A percentile compares a stretch with the other conserved stretches of the same genome.
These are phyloP conservation scores for Ageneiosus marmoratus DNA, from an alignment of 2,113 vertebrate genomes.

Conservation along the genomic window DNA sequence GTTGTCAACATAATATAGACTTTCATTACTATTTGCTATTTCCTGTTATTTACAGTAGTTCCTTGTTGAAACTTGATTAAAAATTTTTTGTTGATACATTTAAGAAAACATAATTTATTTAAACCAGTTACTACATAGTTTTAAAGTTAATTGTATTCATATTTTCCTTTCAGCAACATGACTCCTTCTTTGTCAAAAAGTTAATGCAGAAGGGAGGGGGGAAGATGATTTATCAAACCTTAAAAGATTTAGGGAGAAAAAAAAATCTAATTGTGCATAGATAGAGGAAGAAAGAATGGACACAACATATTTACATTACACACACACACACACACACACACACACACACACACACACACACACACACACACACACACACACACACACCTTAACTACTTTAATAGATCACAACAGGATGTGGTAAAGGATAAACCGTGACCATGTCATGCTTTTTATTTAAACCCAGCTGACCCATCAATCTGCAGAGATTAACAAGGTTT, in stretches of 20 bases:
- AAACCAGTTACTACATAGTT: neutral
- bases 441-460: slow-evolving; percentile 58
- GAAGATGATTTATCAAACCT: neutral
- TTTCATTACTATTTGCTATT: neutral
- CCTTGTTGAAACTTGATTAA: neutral
- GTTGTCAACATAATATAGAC: neutral
- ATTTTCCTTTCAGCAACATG: neutral
- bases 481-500: slow-evolving; percentile 69
- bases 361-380: too few relatives aligned
- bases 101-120: neutral
- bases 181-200: neutral
- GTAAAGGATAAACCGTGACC: slow-evolving; percentile 61
- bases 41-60: neutral
- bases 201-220: neutral
- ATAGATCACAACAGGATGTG: slow-evolving; percentile 25
- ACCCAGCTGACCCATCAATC: slow-evolving; percentile 61
- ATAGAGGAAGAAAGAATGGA: neutral
- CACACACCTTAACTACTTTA: neutral
- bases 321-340: neutral
- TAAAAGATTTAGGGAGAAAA: neutral
- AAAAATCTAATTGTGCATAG: too few relatives aligned
- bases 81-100: neutral
- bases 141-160: neutral
- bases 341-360: too few relatives aligned
- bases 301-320: neutral